Percentiles rank a stretch among this genome's conserved stretches.
Conservation (phyloP, 2,113 vertebrate species). For the Apistogramma diplotaenia region DNA sequence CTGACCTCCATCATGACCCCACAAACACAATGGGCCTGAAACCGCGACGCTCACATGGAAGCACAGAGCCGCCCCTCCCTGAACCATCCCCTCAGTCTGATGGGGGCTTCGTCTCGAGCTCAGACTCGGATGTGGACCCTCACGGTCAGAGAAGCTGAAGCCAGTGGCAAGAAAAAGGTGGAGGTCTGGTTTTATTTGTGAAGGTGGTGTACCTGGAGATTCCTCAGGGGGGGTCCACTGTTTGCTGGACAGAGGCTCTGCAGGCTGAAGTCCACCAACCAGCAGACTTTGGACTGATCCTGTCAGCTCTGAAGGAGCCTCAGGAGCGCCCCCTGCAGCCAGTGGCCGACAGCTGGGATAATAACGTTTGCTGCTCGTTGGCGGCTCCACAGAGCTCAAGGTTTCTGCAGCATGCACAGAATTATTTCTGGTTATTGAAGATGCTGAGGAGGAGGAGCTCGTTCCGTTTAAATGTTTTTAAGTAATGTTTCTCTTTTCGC, state of each 20-base stretch:
- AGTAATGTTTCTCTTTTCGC: too few relatives aligned
- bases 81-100: too few relatives aligned
- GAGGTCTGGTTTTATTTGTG: too few relatives aligned
- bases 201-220: too few relatives aligned
- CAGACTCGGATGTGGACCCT: too few relatives aligned
- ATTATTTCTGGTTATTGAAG: not conserved
- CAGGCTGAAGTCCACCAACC: constrained; percentile 24
- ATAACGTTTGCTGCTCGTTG: not conserved
- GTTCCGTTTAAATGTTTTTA: not conserved
- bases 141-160: too few relatives aligned
- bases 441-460: not conserved
- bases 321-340: not conserved
- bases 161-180: too few relatives aligned
- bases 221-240: not conserved
- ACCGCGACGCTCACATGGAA: too few relatives aligned
- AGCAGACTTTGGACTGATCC: not conserved
- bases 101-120: too few relatives aligned
- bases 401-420: not conserved
- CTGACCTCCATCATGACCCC: too few relatives aligned
- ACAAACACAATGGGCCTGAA: too few relatives aligned
- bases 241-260: not conserved
- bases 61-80: too few relatives aligned
- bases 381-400: not conserved
- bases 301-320: not conserved
- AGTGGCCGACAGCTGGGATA: not conserved